phyloP scores from a whole-genome alignment of 2,113 vertebrate genomes.

The Grammomys dolichurus region DNA sequence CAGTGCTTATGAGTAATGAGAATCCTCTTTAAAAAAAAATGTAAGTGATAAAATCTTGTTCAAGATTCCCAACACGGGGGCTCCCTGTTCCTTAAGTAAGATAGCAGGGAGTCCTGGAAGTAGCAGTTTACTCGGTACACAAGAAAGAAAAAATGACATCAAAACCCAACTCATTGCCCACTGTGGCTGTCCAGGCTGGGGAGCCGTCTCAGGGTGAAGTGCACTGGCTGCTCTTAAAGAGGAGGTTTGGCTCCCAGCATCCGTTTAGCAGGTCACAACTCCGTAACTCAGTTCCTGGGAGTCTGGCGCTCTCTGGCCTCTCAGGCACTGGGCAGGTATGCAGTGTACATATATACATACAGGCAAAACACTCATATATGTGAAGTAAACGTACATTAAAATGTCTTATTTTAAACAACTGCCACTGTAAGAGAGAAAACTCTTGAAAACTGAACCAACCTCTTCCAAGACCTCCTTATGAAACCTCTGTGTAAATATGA shows the following conservation, averaged over 20 bases:
- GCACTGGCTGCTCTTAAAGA: background rate
- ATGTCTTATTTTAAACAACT: background rate
- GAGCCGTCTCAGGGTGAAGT: background rate
- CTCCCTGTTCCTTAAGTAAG: background rate
- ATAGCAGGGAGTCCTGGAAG: background rate
- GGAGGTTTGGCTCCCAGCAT: background rate
- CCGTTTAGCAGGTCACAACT: background rate
- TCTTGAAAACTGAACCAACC: background rate
- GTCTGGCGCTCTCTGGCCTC: background rate
- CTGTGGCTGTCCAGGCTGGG: background rate
- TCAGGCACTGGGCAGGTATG: background rate
- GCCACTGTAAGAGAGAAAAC: background rate
- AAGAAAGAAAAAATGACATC: background rate
- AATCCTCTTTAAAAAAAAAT: background rate
- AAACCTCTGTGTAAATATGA: background rate
- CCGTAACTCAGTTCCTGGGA: background rate
- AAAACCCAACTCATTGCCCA: background rate
- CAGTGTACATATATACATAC: background rate
- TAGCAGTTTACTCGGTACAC: background rate
- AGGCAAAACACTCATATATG: background rate
- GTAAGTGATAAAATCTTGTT: background rate
- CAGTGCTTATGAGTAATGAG: background rate
- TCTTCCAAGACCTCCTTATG: background rate
- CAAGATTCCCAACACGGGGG: background rate
- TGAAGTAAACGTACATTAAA: background rate